Evolutionary conservation across 2,113 vertebrate genomes (phyloP), one percentile per base, ranked within the genome.

Genomic region (Misgurnus anguillicaudatus): DNA sequence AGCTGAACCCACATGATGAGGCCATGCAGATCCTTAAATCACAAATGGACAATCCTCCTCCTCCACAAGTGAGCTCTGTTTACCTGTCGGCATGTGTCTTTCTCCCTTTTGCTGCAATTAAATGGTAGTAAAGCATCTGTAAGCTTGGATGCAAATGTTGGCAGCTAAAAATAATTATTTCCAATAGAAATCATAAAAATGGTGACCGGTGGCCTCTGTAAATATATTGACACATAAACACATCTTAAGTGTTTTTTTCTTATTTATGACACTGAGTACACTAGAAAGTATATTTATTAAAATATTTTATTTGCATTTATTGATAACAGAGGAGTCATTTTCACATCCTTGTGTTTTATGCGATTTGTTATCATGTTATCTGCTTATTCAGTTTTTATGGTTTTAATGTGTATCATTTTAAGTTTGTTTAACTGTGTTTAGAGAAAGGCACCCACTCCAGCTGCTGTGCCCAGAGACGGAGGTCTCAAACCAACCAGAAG

Each of bases 11-110:
- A 77, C 97, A 95, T 0, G 96, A 98, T 78, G 96, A 99, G 87
- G 98, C 97, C 80, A 83, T 99, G 85, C 91, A 92, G 84, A 97
- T 99, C 88, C 89, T 99, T 67, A 96, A 94, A 87, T 92, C 93
- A 1, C 96, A 96, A 89, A 95, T 96, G 91, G 89, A 93, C n/a
- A 80, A 6, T 80, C 91, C 88, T 38, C 89, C 77, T 77, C 82
- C 65, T 82, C 87, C 87, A 63, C 88, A 91, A 87, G 92, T 93
- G 67, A 71, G 77, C 39, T 60, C 6, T 62, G 13, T 31, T 36
- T 21, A 31, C 6, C 11, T 6, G 3, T 13, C 4, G 6, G 21
- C 10, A 41, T 51, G 10, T 16, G 24, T 31, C 24, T 31, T 31
- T 31, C 24, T 47, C 10, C 31, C 24, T 51, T 5, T 24, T 39